Conservation (phyloP, 2,113 vertebrate species). For the Zapornia atra region DNA sequence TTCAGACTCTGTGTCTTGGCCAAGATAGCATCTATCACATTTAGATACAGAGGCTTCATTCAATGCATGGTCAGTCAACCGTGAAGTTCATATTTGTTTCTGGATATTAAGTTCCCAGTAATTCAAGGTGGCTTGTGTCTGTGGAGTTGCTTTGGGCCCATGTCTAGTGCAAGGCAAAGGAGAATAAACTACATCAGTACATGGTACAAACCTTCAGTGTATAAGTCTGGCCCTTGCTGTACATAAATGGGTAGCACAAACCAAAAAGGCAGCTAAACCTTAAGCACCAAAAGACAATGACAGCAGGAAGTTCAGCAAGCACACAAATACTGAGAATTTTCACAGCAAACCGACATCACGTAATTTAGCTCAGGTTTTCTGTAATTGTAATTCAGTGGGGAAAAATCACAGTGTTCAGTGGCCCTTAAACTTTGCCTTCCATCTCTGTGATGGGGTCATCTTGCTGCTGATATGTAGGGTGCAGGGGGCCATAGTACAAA, state of each 20-base stretch:
- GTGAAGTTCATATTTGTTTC: conserved; percentile 27
- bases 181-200: neutral
- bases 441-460: neutral
- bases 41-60: conserved; percentile 35
- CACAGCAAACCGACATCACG: neutral
- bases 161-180: neutral
- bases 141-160: neutral
- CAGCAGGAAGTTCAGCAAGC: neutral
- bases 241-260: neutral
- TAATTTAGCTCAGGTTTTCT: conserved; percentile 2
- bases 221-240: neutral
- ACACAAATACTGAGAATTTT: neutral
- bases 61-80: conserved; percentile 17
- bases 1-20: neutral
- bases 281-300: neutral
- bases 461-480: neutral
- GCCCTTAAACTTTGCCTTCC: neutral
- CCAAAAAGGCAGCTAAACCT: neutral
- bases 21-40: conserved; percentile 36
- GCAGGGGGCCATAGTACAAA: neutral
- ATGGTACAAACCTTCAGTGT: neutral
- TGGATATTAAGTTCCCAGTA: conserved; percentile 29
- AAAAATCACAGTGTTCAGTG: conserved; percentile 12
- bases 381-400: neutral
- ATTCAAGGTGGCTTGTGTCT: neutral